Evolutionary conservation across 2,888 invertebrate genomes (phyloP).

Genomic region (Brassicogethes aeneus): DNA sequence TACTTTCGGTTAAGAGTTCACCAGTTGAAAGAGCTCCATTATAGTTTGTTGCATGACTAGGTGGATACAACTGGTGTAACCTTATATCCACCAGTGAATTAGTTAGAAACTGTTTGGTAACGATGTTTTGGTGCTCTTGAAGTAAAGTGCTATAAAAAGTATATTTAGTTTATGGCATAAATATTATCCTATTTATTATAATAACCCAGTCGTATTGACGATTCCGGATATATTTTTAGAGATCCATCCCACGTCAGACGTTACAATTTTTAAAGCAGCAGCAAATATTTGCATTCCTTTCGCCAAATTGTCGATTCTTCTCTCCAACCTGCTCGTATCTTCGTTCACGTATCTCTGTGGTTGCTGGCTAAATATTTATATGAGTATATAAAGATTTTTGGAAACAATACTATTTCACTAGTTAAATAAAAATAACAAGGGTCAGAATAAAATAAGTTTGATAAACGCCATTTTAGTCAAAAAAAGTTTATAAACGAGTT

Average conservation of each 20-base stretch:
- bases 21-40: not conserved
- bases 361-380: too few relatives aligned
- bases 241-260: conserved; percentile 19
- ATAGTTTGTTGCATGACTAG: not conserved
- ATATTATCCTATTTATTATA: too few relatives aligned
- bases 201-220: conserved; percentile 19
- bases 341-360: not conserved
- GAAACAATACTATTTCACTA: too few relatives aligned
- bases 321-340: conserved; percentile 11
- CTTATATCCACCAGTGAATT: conserved; percentile 24
- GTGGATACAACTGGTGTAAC: conserved; percentile 13
- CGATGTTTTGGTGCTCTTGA: conserved; percentile 19
- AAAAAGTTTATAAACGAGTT: too few relatives aligned
- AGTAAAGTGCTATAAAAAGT: conserved; percentile 20
- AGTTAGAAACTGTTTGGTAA: conserved; percentile 33
- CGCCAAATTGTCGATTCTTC: conserved; percentile 19
- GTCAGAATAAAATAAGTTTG: too few relatives aligned
- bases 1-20: conserved; percentile 22
- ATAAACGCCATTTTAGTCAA: too few relatives aligned
- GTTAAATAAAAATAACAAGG: too few relatives aligned
- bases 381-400: too few relatives aligned
- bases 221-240: conserved; percentile 21
- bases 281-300: conserved; percentile 25
- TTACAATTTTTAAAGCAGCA: conserved; percentile 19
- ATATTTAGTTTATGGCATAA: too few relatives aligned